A percentile compares a stretch with the other conserved stretches of the same genome.
Evolutionary conservation across 2,113 vertebrate species (phyloP).

Genomic region (Colaptes auratus): DNA sequence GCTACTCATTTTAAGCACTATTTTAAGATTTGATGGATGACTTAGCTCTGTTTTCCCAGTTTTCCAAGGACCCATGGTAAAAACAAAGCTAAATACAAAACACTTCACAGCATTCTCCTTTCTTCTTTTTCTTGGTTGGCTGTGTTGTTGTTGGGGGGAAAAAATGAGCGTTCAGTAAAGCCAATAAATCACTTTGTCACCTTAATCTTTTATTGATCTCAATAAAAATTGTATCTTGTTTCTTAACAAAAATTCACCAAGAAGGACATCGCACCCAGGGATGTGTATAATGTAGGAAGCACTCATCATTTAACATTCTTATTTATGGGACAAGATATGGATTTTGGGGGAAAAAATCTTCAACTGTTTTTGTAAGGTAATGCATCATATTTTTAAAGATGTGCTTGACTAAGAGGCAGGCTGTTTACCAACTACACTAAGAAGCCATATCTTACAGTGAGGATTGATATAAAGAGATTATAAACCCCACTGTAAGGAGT

Average conservation of each 20-base stretch:
- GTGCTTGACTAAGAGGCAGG: slow-evolving; percentile 66
- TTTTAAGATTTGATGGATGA: slow-evolving; percentile 78
- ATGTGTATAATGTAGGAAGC: slow-evolving; percentile 23
- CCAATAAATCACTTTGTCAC: slow-evolving; percentile 82
- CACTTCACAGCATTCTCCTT: slow-evolving; percentile 47
- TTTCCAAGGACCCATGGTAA: slow-evolving; percentile 64
- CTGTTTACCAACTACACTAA: slow-evolving; percentile 42
- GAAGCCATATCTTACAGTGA: slow-evolving; percentile 54
- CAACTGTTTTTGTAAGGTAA: slow-evolving; percentile 59
- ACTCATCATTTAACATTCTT: slow-evolving; percentile 62
- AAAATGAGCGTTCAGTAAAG: slow-evolving; percentile 68
- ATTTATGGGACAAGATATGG: slow-evolving; percentile 68
- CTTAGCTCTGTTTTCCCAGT: slow-evolving; percentile 56
- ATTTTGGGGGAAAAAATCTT: slow-evolving; percentile 46
- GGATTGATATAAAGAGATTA: slow-evolving; percentile 62
- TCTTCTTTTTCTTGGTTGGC: slow-evolving; percentile 1
- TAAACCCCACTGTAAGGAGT: slow-evolving; percentile 23
- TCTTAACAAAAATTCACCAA: slow-evolving; percentile 78
- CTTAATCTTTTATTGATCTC: slow-evolving; percentile 85
- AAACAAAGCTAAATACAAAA: slow-evolving; percentile 63
- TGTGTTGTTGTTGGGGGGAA: slow-evolving; percentile 29
- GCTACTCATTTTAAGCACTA: slow-evolving; percentile 72
- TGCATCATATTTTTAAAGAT: slow-evolving; percentile 73
- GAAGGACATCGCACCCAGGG: slow-evolving; percentile 64
- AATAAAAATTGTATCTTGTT: slow-evolving; percentile 82